Percentiles rank a stretch among this genome's conserved stretches.
Evolutionary conservation across 2,113 vertebrate species (phyloP).

Genomic region (Rhinolophus sinicus): DNA sequence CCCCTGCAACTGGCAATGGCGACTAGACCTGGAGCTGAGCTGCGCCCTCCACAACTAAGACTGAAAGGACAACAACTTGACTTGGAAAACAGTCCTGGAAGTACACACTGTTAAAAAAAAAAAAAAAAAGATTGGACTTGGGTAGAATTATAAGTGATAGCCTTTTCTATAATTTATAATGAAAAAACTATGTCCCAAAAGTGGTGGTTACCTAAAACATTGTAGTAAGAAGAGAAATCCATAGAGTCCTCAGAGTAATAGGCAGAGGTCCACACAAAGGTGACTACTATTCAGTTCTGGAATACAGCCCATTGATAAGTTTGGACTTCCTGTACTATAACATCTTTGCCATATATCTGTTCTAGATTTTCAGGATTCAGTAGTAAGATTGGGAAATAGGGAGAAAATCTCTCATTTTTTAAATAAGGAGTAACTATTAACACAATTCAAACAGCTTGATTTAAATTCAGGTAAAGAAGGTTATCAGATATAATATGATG

Average conservation of each 20-base stretch:
- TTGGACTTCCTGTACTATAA: not conserved
- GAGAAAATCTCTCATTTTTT: not conserved
- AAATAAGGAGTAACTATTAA: not conserved
- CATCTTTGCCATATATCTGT: not conserved
- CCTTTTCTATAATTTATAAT: conserved; percentile 42
- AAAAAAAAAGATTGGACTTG: not conserved
- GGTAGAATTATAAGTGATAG: not conserved
- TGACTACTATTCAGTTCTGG: conserved; percentile 41
- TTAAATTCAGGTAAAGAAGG: conserved; percentile 6
- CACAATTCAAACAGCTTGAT: not conserved
- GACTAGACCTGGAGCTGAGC: too few species aligned
- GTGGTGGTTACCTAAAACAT: not conserved
- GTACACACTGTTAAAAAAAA: too few species aligned
- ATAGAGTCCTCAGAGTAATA: conserved; percentile 36
- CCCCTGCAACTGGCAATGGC: too few species aligned
- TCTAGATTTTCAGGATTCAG: not conserved
- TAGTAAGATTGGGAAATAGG: not conserved
- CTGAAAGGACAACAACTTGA: too few species aligned
- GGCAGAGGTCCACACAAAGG: conserved; percentile 12
- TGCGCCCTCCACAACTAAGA: too few species aligned
- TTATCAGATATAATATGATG: not conserved
- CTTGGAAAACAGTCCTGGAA: too few species aligned
- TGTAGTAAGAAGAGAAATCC: conserved; percentile 52
- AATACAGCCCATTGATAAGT: conserved; percentile 23
- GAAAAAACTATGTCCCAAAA: conserved; percentile 24